Evolutionary conservation across 1,140 invertebrate genomes (phyloP), one percentile per base, ranked within the genome.

Genomic region (Drosophila oshimai): DNA sequence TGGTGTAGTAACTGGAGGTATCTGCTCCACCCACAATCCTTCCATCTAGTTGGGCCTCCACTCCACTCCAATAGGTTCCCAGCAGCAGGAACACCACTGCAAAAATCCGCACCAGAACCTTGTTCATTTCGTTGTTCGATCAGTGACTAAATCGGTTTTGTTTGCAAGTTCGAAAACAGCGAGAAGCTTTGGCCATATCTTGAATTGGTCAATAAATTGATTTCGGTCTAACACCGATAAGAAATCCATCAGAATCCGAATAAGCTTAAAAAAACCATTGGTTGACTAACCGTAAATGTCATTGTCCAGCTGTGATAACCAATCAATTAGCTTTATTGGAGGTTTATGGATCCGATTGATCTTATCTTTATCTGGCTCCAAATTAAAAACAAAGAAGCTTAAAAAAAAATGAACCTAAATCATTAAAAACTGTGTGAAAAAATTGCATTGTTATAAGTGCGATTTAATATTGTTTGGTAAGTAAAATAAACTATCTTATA

Each of bases 1-100:
- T 81, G 5, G 60, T 37, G 9, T 37, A 55, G 12, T 15, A 58
- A 1, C 49, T 65, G 5, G 62, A 58, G 0, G 58, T 49, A 3
- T 42, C 60, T 0, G 36, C 41, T 12, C 89, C 89, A 2, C 89
- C 89, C 17, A 90, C 65, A 12, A 90, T 89, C 15, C 80, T 78
- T 0, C 67, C 65, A 26, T 72, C 74, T 3, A 42, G 7, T 1
- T 47, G 28, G n/a, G 7, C 7, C 0, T 50, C 36, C 6, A n/a
- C 29, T n/a, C n/a, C n/a, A n/a, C 1, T 9, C 42, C 7, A 42
- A 10, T 12, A 22, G 53, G n/a, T 26, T n/a, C 33, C 41, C 3
- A 29, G 29, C 1, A 46, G 22, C 6, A 71, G 18, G 5, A 84
- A 29, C 6, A 46, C 4, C 0, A 13, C 44, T 6, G 34, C 39